Evolutionary conservation across 2,888 invertebrate genomes (phyloP).

Genomic region (Drosophila prostipennis): DNA sequence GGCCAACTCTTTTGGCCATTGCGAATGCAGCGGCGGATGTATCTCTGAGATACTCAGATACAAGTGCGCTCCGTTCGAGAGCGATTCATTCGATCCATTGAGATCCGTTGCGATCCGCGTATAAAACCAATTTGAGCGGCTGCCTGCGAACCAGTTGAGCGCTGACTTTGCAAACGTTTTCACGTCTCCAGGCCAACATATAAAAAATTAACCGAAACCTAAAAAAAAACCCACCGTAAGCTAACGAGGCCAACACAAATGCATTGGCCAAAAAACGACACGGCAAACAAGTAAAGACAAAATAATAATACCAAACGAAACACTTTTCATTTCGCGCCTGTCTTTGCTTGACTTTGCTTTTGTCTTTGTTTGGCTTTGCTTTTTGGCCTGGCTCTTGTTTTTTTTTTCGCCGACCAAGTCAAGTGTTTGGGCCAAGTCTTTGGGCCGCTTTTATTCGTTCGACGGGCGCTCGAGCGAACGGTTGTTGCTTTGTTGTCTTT

Average conservation of each 20-base stretch:
- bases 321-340: slow-evolving; percentile 50
- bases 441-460: slow-evolving; percentile 70
- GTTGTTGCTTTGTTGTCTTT: slow-evolving; percentile 75
- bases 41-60: slow-evolving; percentile 36
- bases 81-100: slow-evolving; percentile 34
- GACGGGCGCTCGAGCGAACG: slow-evolving; percentile 76
- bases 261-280: slow-evolving; percentile 61
- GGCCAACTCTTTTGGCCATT: slow-evolving; percentile 37
- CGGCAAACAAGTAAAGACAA: slow-evolving; percentile 22
- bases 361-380: slow-evolving; percentile 31
- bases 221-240: slow-evolving; percentile 8
- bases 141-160: slow-evolving; percentile 74
- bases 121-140: slow-evolving; percentile 74
- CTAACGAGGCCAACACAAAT: slow-evolving; percentile 60
- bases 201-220: neutral
- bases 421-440: slow-evolving; percentile 67
- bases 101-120: slow-evolving; percentile 46
- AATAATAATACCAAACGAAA: slow-evolving; percentile 16
- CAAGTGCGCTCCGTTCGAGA: slow-evolving; percentile 14
- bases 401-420: slow-evolving; percentile 55
- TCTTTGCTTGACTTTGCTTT: slow-evolving; percentile 21
- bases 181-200: slow-evolving; percentile 44
- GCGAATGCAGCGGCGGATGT: slow-evolving; percentile 38
- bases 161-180: slow-evolving; percentile 74
- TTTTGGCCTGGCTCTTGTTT: no score